Conservation (phyloP, 2,888 invertebrate genomes). For the Gari tellinella region DNA sequence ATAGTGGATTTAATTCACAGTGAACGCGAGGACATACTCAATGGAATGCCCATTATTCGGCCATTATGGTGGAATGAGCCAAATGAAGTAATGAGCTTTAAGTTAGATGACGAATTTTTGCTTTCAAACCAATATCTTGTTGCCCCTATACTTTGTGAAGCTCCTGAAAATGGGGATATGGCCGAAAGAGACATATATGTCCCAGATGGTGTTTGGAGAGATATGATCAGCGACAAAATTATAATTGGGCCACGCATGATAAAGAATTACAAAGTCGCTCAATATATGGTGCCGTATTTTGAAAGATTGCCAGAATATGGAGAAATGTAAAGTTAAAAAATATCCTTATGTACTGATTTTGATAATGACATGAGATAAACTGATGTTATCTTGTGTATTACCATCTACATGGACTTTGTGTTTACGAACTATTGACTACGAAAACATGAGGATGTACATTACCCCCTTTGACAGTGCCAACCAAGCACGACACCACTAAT, state of each 20-base stretch:
- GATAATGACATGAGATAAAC: too few relatives aligned
- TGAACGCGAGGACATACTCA: conserved; percentile 87
- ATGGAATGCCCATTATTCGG: conserved; percentile 87
- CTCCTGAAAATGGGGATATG: conserved; percentile 36
- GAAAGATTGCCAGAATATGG: conserved; percentile 39
- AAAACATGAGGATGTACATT: too few relatives aligned
- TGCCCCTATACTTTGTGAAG: conserved; percentile 76
- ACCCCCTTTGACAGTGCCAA: too few relatives aligned
- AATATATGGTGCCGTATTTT: conserved; percentile 62
- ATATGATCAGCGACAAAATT: conserved; percentile 82
- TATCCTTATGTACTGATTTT: too few relatives aligned
- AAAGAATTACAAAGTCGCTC: conserved; percentile 42
- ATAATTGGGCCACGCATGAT: conserved; percentile 64
- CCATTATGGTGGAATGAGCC: conserved; percentile 78
- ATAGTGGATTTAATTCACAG: conserved; percentile 91
- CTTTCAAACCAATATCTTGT: conserved; percentile 74
- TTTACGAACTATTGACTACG: too few relatives aligned
- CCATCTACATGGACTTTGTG: too few relatives aligned
- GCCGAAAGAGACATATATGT: conserved; percentile 71
- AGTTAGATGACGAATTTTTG: conserved; percentile 75
- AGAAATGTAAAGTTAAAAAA: too few relatives aligned
- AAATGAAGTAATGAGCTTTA: conserved; percentile 59
- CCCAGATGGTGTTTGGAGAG: conserved; percentile 90
- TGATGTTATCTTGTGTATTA: too few relatives aligned
- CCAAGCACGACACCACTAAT: too few relatives aligned